Base-by-base conservation (phyloP, 2,113 vertebrate species). In the Megaceryle maxima region DNA sequence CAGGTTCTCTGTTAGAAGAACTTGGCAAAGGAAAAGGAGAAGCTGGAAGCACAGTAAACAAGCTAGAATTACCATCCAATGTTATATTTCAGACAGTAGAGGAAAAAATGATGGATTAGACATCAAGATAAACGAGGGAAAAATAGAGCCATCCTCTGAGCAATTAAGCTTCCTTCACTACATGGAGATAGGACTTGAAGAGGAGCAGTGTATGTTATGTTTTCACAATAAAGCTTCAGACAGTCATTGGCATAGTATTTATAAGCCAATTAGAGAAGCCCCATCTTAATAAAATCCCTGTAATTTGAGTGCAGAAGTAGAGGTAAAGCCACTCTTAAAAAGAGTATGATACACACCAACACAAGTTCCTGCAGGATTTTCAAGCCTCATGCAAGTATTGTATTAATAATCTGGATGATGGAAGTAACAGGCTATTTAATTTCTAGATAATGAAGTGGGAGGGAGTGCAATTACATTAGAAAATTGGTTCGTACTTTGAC, bases 371-470 rank as follows among this genome's bases (percentile, higher is more conserved):
- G 43, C 22, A 46, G 67, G 28, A 70, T 17, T n/a, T 91, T 41
- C 51, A 41, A 44, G 74, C 8, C 82, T 75, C 70, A 4, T 4
- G 3, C n/a, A 87, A 53, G 6, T 60, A 67, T 28, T 74, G 77
- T 33, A 87, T 75, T 93, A 82, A 83, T 83, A 90, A 63, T 17
- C 51, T 55, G 7, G 13, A 51, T 64, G 75, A 82, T 60, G 35
- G 85, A 93, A 94, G 43, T 44, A 93, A 46, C 62, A 79, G 62
- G 75, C 31, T 82, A 64, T 63, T 79, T 88, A 64, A 73, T 68
- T 83, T 68, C 57, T n/a, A 79, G 62, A 87, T 83, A 86, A 95
- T 73, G 63, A 95, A 86, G 86, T 39, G 69, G 79, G 67, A 90
- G 59, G 39, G 72, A 86, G 33, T 56, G 83, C 53, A 76, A 83